A percentile compares a stretch with the other conserved stretches of the same genome.
Conservation (phyloP, 1,140 invertebrate genomes). For the Pogonognathellus flavescens region DNA sequence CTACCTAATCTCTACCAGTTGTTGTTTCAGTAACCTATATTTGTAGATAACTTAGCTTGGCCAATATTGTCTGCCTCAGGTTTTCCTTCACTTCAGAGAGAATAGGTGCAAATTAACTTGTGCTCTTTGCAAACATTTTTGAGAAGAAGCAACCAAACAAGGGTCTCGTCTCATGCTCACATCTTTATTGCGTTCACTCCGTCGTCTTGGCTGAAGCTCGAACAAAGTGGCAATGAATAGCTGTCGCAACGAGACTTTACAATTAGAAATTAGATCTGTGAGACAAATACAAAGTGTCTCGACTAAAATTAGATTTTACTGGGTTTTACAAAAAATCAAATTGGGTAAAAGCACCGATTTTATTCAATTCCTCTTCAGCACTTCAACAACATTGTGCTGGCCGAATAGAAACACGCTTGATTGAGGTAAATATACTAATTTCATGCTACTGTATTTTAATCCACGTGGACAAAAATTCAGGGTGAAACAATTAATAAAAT, state of each 20-base stretch:
- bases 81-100: neutral
- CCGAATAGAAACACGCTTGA: too few species aligned
- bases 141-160: constrained; percentile 26
- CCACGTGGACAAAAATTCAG: too few species aligned
- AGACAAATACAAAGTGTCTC: constrained; percentile 3
- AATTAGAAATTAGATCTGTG: too few species aligned
- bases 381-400: neutral
- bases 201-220: neutral
- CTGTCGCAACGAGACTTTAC: neutral
- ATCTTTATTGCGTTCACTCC: neutral
- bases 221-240: constrained; percentile 28
- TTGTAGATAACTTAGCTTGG: constrained; percentile 24
- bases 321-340: constrained; percentile 15
- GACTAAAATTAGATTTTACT: constrained; percentile 35
- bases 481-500: too few species aligned
- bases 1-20: constrained; percentile 5
- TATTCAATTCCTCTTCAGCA: neutral
- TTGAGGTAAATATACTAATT: too few species aligned
- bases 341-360: neutral
- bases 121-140: constrained; percentile 2
- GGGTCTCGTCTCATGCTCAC: neutral
- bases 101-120: constrained; percentile 42
- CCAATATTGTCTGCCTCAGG: neutral
- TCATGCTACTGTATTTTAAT: too few species aligned
- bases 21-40: constrained; percentile 31